Evolutionary conservation across 2,113 vertebrate species (phyloP).

Genomic region (Alces alces): DNA sequence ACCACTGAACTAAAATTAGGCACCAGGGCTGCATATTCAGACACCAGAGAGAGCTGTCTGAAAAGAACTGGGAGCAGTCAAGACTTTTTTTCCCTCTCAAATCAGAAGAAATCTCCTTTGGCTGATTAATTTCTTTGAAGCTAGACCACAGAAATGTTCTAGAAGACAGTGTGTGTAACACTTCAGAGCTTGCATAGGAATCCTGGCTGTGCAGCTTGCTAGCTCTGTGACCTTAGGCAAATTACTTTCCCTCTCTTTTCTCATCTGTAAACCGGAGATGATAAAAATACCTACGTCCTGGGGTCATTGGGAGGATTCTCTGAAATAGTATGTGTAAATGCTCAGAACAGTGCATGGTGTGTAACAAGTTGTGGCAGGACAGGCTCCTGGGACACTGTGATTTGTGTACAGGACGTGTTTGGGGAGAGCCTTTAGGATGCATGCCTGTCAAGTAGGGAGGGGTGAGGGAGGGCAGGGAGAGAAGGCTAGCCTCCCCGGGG

Average conservation of each 20-base stretch:
- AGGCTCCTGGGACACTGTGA: not conserved
- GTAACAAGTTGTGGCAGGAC: not conserved
- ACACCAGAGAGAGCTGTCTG: not conserved
- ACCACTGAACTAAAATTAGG: not conserved
- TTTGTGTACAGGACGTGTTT: not conserved
- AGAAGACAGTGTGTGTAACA: not conserved
- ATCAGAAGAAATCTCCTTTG: not conserved
- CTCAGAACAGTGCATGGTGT: not conserved
- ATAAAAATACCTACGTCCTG: not conserved
- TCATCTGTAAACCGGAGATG: not conserved
- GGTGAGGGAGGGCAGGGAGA: rapidly evolving
- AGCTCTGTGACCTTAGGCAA: not conserved
- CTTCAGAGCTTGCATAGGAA: not conserved
- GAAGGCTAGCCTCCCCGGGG: not conserved
- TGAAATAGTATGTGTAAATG: not conserved
- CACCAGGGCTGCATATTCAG: not conserved
- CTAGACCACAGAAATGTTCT: not conserved
- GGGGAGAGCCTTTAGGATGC: not conserved
- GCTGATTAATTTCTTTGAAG: not conserved
- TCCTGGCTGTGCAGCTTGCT: not conserved
- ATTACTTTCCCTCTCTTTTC: not conserved
- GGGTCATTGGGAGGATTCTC: not conserved
- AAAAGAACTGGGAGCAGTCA: not conserved
- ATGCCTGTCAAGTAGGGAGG: not conserved
- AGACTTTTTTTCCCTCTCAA: not conserved